Evolutionary conservation across 1,140 invertebrate genomes (phyloP).

Genomic region (Phocides pigmalion): DNA sequence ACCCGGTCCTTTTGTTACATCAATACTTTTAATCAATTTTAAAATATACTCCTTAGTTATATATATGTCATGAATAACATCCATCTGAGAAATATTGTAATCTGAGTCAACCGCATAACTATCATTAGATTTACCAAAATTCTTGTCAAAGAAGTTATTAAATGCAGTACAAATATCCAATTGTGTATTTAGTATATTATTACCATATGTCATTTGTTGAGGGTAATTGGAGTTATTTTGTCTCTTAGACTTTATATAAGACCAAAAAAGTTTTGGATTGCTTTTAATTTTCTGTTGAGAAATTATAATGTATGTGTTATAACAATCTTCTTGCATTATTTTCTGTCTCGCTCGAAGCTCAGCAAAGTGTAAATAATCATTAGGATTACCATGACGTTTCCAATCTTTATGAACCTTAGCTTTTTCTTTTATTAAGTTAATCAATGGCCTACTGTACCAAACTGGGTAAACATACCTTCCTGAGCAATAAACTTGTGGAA

Average conservation of each 20-base stretch:
- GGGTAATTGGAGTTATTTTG: constrained; percentile 4
- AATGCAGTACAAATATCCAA: constrained; percentile 15
- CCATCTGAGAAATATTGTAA: background rate
- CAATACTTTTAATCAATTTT: constrained; percentile 16
- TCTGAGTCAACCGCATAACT: background rate
- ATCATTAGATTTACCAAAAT: constrained; percentile 2
- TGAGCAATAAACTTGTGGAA: constrained; percentile 3
- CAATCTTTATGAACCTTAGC: constrained; percentile 9
- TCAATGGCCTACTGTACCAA: constrained; percentile 18
- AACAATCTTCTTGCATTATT: constrained; percentile 12
- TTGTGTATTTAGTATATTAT: constrained; percentile 8
- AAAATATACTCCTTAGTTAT: constrained; percentile 4
- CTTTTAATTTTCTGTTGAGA: constrained; percentile 11
- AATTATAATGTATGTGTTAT: background rate
- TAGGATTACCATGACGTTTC: constrained; percentile 15
- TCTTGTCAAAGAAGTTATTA: constrained; percentile 20
- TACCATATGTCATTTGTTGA: constrained; percentile 13
- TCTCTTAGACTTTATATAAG: constrained; percentile 19
- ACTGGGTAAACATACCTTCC: constrained; percentile 11
- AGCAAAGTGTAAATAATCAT: constrained; percentile 17
- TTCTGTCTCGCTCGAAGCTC: constrained; percentile 7
- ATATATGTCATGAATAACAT: constrained; percentile 12
- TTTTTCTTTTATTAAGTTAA: constrained; percentile 27
- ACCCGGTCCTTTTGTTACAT: constrained; percentile 14
- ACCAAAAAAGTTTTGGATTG: constrained; percentile 19